These are phyloP conservation scores for Actias luna DNA, from an alignment of 2,888 invertebrate genomes.

Conservation along the genomic window DNA sequence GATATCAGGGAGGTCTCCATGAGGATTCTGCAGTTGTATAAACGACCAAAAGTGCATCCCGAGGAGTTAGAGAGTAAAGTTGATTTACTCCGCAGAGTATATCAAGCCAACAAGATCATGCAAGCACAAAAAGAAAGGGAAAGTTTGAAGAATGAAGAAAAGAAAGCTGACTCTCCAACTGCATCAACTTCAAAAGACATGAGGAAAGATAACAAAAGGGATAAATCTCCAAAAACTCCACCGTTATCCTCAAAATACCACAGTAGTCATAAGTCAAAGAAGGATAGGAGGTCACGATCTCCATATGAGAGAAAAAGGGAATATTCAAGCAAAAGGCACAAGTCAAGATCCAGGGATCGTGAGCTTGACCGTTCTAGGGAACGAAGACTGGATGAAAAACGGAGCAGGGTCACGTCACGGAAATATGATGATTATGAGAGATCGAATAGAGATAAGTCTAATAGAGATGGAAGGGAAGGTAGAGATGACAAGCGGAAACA, in stretches of 20 bases:
- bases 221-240: constrained; percentile 76
- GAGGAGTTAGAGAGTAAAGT: constrained; percentile 73
- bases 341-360: constrained; percentile 72
- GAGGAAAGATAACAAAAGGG: constrained; percentile 68
- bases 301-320: constrained; percentile 76
- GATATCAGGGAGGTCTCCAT: constrained; percentile 92
- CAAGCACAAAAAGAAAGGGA: constrained; percentile 69
- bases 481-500: constrained; percentile 72
- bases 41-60: constrained; percentile 87
- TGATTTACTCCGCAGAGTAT: constrained; percentile 62
- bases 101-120: constrained; percentile 73
- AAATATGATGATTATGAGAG: constrained; percentile 78
- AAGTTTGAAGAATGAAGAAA: constrained; percentile 60
- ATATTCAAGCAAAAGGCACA: constrained; percentile 71
- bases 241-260: constrained; percentile 75
- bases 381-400: constrained; percentile 65
- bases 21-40: constrained; percentile 92
- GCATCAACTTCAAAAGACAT: constrained; percentile 73
- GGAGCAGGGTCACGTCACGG: constrained; percentile 55
- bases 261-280: constrained; percentile 68
- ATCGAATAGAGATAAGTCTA: constrained; percentile 50
- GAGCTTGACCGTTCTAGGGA: constrained; percentile 68
- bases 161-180: constrained; percentile 68
- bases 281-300: constrained; percentile 71
- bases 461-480: constrained; percentile 62